A percentile compares a stretch with the other conserved stretches of the same genome.
Conservation (phyloP, 2,888 invertebrate genomes). For the Apamea sordens region DNA sequence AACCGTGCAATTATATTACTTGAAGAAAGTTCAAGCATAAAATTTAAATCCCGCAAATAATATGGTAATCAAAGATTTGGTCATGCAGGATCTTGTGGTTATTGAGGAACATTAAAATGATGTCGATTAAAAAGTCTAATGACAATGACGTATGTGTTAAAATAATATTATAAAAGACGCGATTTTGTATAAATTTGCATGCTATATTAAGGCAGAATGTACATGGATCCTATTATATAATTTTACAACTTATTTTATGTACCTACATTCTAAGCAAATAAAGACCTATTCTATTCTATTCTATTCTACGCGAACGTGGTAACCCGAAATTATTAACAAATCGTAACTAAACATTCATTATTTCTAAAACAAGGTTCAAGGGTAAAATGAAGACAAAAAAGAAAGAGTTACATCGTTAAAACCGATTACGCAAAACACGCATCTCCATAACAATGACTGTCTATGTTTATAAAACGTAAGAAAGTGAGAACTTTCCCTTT, state of each 20-base stretch:
- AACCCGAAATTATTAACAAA: background rate
- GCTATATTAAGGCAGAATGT: too few species aligned
- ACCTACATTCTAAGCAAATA: too few species aligned
- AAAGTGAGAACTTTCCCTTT: slow-evolving; percentile 62
- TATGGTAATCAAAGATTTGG: slow-evolving; percentile 15
- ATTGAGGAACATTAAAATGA: slow-evolving; percentile 10
- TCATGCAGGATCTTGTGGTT: slow-evolving; percentile 15
- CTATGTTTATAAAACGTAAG: slow-evolving; percentile 42
- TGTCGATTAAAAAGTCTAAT: slow-evolving; percentile 3
- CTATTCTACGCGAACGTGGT: too few species aligned
- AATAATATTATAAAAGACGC: background rate
- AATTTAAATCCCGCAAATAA: slow-evolving; percentile 18
- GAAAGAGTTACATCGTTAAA: slow-evolving; percentile 24
- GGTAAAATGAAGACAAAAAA: slow-evolving; percentile 16
- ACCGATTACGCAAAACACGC: slow-evolving; percentile 42
- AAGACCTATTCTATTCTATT: too few species aligned
- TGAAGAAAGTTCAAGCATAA: slow-evolving; percentile 48
- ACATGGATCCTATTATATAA: too few species aligned
- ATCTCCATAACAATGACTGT: slow-evolving; percentile 17
- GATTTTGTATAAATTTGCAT: too few species aligned
- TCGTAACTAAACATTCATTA: background rate
- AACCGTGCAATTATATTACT: slow-evolving; percentile 37
- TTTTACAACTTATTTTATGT: too few species aligned
- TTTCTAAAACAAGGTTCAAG: background rate
- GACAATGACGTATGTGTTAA: background rate